These are phyloP conservation scores for Notolabrus celidotus DNA, from an alignment of 2,797 vertebrate species.

Conservation along the genomic window DNA sequence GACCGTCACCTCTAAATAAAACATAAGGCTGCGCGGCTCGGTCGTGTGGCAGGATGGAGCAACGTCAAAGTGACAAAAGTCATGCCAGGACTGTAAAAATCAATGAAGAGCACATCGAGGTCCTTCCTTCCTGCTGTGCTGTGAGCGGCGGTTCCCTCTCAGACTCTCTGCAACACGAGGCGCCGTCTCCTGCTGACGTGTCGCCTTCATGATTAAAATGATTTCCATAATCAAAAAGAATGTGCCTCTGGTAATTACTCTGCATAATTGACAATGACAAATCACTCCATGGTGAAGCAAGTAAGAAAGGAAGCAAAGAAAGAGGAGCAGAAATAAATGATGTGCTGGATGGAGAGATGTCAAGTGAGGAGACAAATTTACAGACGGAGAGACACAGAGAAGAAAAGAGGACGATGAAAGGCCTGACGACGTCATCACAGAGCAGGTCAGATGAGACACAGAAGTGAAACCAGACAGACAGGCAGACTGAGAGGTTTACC, in stretches of 20 bases:
- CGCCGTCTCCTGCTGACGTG: slow-evolving; percentile 22
- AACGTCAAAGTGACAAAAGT: slow-evolving; percentile 31
- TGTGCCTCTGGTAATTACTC: slow-evolving; percentile 52
- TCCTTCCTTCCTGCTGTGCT: slow-evolving; percentile 19
- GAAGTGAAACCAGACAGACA: slow-evolving; percentile 25
- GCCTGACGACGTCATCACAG: slow-evolving; percentile 14
- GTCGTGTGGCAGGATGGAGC: too few relatives aligned
- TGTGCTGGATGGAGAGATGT: slow-evolving; percentile 31
- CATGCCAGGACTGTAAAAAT: slow-evolving; percentile 24
- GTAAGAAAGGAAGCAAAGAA: slow-evolving; percentile 21
- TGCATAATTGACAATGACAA: slow-evolving; percentile 57
- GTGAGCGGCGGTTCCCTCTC: slow-evolving; percentile 11
- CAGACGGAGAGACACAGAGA: slow-evolving; percentile 7
- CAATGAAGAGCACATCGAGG: slow-evolving; percentile 14
- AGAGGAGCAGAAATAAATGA: slow-evolving; percentile 23
- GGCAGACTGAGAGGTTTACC: slow-evolving; percentile 71
- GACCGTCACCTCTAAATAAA: slow-evolving; percentile 58
- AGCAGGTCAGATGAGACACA: slow-evolving; percentile 20
- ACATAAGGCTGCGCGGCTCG: slow-evolving; percentile 39
- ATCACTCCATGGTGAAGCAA: slow-evolving; percentile 34
- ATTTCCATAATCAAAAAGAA: slow-evolving; percentile 60
- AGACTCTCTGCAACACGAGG: neutral
- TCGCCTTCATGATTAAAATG: slow-evolving; percentile 52
- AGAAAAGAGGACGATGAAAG: neutral
- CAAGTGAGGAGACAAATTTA: slow-evolving; percentile 21